Evolutionary conservation across 2,888 invertebrate genomes (phyloP).

Genomic region (Apantesis nais): DNA sequence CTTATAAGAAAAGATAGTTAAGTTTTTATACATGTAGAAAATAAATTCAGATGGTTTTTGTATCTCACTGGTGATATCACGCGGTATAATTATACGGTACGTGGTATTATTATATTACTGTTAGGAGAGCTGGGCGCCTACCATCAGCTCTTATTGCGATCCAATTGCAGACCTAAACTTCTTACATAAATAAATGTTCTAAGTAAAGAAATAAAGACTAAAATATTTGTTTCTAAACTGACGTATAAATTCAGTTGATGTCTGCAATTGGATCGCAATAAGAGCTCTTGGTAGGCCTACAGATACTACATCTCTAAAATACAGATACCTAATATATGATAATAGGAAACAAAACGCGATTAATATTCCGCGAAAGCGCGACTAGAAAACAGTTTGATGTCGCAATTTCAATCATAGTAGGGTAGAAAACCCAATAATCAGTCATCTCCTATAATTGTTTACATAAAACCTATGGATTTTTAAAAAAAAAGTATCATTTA

Average conservation of each 20-base stretch:
- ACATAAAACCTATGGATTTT: neutral
- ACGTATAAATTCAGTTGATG: too few relatives aligned
- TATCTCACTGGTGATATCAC: neutral
- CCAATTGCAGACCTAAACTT: too few relatives aligned
- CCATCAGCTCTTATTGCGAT: too few relatives aligned
- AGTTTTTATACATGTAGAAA: too few relatives aligned
- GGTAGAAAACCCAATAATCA: slow-evolving; percentile 21
- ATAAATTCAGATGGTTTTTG: neutral
- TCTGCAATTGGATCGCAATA: too few relatives aligned
- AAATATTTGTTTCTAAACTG: too few relatives aligned
- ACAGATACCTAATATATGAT: slow-evolving; percentile 19
- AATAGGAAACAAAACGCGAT: slow-evolving; percentile 25
- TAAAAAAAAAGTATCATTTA: neutral
- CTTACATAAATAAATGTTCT: too few relatives aligned
- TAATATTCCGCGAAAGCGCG: slow-evolving; percentile 32
- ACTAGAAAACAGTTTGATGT: slow-evolving; percentile 39
- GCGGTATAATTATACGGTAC: neutral
- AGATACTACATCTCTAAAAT: slow-evolving; percentile 7
- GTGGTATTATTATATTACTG: neutral
- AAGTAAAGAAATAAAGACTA: too few relatives aligned
- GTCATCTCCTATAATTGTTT: neutral
- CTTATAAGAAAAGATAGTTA: neutral
- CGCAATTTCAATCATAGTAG: slow-evolving; percentile 33
- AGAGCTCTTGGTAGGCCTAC: too few relatives aligned
- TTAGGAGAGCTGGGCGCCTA: too few relatives aligned